Evolutionary conservation across 1,140 invertebrate species (phyloP).

Genomic region (Drosophila bifasciata): DNA sequence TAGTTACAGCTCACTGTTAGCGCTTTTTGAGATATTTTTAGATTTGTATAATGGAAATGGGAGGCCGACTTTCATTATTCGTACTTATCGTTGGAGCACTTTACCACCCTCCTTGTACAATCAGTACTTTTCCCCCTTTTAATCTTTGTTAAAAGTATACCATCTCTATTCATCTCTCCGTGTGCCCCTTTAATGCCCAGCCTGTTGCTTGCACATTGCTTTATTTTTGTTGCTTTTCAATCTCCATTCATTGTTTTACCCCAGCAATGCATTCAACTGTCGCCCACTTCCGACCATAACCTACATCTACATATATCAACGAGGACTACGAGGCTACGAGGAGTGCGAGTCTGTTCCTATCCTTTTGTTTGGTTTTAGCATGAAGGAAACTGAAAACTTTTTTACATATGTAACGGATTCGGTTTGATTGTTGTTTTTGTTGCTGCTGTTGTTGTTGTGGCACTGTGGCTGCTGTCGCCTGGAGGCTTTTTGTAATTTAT

Average conservation of each 20-base stretch:
- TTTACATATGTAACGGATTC: conserved; percentile 76
- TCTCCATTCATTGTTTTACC: conserved; percentile 33
- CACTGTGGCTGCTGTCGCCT: conserved; percentile 32
- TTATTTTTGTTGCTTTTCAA: conserved; percentile 44
- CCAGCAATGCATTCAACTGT: conserved; percentile 61
- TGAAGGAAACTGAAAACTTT: conserved; percentile 47
- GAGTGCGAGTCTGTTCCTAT: background rate
- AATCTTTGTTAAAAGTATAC: too few species aligned
- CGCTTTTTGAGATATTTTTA: too few species aligned
- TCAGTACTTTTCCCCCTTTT: too few species aligned
- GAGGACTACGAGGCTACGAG: conserved; percentile 1
- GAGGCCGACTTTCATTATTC: too few species aligned
- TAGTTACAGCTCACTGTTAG: too few species aligned
- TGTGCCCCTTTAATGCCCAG: background rate
- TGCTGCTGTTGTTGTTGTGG: conserved; percentile 28
- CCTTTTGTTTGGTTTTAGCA: conserved; percentile 68
- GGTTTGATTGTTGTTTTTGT: conserved; percentile 33
- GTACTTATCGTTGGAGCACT: too few species aligned
- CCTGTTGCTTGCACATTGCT: conserved; percentile 24
- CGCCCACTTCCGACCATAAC: conserved; percentile 54
- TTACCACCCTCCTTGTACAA: too few species aligned
- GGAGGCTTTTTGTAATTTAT: conserved; percentile 68
- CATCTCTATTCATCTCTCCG: too few species aligned
- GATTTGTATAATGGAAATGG: too few species aligned
- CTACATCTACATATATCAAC: conserved; percentile 4